Conservation (phyloP, 2,888 invertebrate species). For the Lasioglossum lativentre region DNA sequence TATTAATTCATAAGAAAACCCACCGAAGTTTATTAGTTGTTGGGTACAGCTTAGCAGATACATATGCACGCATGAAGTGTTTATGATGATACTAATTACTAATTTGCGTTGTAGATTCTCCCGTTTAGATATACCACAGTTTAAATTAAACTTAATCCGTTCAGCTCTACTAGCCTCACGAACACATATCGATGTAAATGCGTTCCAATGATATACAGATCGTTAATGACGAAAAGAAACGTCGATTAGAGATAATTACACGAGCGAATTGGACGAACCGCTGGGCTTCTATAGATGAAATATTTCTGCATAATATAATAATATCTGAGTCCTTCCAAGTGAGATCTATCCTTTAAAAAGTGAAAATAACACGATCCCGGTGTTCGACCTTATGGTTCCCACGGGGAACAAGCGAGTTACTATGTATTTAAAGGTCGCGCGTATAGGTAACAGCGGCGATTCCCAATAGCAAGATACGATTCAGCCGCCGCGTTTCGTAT, state of each 20-base stretch:
- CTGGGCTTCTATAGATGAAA: neutral
- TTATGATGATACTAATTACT: neutral
- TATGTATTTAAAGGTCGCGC: conserved; percentile 7
- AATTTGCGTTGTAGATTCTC: neutral
- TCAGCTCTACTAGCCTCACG: neutral
- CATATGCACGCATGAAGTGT: neutral
- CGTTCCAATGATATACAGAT: neutral
- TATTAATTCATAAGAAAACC: neutral
- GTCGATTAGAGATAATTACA: neutral
- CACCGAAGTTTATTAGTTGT: neutral
- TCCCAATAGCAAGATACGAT: conserved; percentile 7
- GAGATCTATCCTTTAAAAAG: neutral
- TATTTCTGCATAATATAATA: neutral
- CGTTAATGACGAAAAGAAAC: neutral
- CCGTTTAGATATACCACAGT: neutral
- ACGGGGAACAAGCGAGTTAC: neutral
- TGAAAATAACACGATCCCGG: neutral
- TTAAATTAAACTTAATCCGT: conserved; percentile 1
- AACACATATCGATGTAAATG: neutral
- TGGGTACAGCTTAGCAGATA: neutral
- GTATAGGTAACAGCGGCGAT: neutral
- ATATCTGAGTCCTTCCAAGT: neutral
- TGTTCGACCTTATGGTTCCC: neutral
- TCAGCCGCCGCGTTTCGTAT: conserved; percentile 3
- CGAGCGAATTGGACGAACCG: neutral